Percentiles rank a stretch among this genome's conserved stretches.
Conservation (phyloP, 2,888 invertebrate species). For the Xestia sexstrigata region DNA sequence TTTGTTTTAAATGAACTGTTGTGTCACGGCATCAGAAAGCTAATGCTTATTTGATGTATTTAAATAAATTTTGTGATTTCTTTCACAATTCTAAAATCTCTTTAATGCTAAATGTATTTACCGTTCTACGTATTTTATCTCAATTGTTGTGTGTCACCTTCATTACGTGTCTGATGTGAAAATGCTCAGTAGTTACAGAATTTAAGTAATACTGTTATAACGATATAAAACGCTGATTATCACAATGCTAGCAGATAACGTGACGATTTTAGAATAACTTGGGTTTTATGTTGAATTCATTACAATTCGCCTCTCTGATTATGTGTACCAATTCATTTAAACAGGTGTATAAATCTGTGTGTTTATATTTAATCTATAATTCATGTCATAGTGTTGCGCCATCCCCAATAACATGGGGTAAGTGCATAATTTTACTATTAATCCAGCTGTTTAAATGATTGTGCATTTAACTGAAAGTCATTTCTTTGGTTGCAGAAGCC, state of each 20-base stretch:
- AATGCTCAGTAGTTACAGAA: background rate
- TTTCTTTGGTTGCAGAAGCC: slow-evolving; percentile 94
- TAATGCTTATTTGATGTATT: background rate
- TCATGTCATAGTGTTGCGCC: no score
- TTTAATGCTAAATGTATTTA: background rate
- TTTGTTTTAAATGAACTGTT: background rate
- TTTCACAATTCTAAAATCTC: background rate
- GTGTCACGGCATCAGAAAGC: background rate
- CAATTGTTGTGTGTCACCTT: background rate
- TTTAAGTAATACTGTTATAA: background rate
- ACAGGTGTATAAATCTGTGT: background rate
- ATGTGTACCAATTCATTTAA: slow-evolving; percentile 1
- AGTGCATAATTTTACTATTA: no score
- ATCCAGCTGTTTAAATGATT: background rate
- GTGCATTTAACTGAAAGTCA: slow-evolving; percentile 14
- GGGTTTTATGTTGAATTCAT: background rate
- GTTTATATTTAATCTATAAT: slow-evolving; percentile 13
- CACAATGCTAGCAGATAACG: background rate
- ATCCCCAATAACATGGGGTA: no score
- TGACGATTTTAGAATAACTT: background rate
- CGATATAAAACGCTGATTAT: background rate
- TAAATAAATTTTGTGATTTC: background rate
- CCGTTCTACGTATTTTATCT: no score
- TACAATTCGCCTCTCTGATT: background rate
- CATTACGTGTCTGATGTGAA: background rate